phyloP scores from a whole-genome alignment of 30 jellyfish, hydroid and myxozoan genomes.

The Cassiopea xamachana region DNA sequence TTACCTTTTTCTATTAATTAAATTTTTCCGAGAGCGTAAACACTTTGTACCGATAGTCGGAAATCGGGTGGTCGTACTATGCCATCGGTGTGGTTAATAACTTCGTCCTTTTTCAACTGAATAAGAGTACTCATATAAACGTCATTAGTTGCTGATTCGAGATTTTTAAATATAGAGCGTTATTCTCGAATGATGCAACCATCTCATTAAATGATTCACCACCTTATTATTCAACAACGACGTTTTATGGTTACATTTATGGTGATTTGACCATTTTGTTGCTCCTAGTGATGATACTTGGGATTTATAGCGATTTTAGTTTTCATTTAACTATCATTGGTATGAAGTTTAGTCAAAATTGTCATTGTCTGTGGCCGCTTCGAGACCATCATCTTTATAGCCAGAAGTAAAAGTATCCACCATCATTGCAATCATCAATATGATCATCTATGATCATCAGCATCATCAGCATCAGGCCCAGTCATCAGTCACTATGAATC shows the following conservation, averaged over 20 bases:
- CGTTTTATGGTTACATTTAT: too few species aligned
- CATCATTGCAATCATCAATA: background rate
- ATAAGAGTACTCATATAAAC: too few species aligned
- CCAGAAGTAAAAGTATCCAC: background rate
- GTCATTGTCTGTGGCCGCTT: background rate
- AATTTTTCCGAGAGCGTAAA: constrained; percentile 6
- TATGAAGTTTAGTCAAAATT: background rate
- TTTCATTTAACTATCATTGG: background rate
- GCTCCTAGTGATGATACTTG: background rate
- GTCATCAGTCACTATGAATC: background rate
- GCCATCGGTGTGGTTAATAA: background rate
- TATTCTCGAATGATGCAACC: too few species aligned
- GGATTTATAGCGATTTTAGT: background rate
- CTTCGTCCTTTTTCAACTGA: too few species aligned
- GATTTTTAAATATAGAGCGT: too few species aligned
- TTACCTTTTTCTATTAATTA: background rate
- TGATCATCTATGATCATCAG: background rate
- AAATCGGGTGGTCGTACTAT: constrained; percentile 3
- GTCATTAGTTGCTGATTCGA: too few species aligned
- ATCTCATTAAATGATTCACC: too few species aligned
- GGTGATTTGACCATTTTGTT: background rate
- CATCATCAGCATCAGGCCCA: background rate
- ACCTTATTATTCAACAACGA: too few species aligned
- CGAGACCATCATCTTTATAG: background rate
- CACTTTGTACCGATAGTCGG: background rate